These are phyloP conservation scores for Tetranychus truncatus DNA, from an alignment of 2,888 invertebrate species.

Conservation along the genomic window DNA sequence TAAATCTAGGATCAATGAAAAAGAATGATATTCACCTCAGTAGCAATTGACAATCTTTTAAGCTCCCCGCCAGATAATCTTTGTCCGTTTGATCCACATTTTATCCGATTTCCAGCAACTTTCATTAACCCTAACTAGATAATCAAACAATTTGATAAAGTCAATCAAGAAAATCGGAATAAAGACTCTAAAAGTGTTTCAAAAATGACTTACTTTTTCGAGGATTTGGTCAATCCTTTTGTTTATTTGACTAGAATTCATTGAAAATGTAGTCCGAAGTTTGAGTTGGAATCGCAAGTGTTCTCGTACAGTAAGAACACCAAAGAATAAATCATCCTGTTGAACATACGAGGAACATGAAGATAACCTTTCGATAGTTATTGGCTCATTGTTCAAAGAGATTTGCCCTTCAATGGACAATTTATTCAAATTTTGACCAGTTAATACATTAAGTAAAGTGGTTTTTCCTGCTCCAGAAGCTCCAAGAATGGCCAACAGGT, in stretches of 20 bases:
- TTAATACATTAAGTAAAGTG: conserved; percentile 34
- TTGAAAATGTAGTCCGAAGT: too few relatives aligned
- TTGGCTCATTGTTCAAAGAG: too few relatives aligned
- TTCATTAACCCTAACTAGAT: too few relatives aligned
- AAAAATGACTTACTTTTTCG: too few relatives aligned
- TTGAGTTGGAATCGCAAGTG: conserved; percentile 26
- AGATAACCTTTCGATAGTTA: not conserved
- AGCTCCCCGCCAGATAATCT: conserved; percentile 91
- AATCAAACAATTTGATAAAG: too few relatives aligned
- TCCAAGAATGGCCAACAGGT: conserved; percentile 46
- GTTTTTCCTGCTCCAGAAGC: conserved; percentile 30
- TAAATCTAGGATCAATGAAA: too few relatives aligned
- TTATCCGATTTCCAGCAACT: too few relatives aligned
- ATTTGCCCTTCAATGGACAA: conserved; percentile 3
- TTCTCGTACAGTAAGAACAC: conserved; percentile 31
- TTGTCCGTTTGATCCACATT: conserved; percentile 36
- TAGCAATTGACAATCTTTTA: conserved; percentile 82
- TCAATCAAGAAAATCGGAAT: too few relatives aligned
- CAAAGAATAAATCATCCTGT: conserved; percentile 32
- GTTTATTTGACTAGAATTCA: too few relatives aligned
- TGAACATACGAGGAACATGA: conserved; percentile 17
- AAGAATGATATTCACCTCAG: not conserved
- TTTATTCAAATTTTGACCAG: conserved; percentile 15
- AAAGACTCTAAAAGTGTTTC: too few relatives aligned
- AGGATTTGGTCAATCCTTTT: too few relatives aligned